A percentile compares a stretch with the other conserved stretches of the same genome.
phyloP scores from a whole-genome alignment of 2,888 invertebrate species.

The Himalopsyche tibetana region DNA sequence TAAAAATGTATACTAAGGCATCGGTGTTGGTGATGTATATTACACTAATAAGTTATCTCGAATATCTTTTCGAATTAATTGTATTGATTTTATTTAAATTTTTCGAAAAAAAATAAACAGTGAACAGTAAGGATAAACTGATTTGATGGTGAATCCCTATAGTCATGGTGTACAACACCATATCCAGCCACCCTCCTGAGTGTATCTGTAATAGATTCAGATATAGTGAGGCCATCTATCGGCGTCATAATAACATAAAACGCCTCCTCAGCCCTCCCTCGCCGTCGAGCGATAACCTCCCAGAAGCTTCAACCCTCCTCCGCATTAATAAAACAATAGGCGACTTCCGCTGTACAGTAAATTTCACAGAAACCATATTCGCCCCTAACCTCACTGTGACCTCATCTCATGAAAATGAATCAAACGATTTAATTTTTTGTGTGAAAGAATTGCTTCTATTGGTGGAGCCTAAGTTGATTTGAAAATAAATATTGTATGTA shows the following conservation, averaged over 20 bases:
- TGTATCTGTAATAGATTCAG: slow-evolving; percentile 57
- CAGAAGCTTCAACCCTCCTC: slow-evolving; percentile 47
- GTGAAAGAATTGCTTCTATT: no score
- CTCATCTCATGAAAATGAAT: not conserved
- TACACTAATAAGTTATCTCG: no score
- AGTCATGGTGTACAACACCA: not conserved
- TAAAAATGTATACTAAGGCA: no score
- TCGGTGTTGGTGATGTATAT: no score
- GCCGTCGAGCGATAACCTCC: slow-evolving; percentile 24
- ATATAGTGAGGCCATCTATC: slow-evolving; percentile 60
- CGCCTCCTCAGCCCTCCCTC: slow-evolving; percentile 46
- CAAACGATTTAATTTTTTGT: not conserved
- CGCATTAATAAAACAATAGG: slow-evolving; percentile 66
- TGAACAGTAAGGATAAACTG: no score
- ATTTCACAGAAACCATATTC: slow-evolving; percentile 65
- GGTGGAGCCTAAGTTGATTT: no score
- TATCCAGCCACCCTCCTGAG: slow-evolving; percentile 45
- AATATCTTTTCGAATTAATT: no score
- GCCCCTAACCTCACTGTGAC: slow-evolving; percentile 58
- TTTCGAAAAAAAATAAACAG: no score
- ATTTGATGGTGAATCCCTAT: no score
- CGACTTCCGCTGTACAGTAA: slow-evolving; percentile 65
- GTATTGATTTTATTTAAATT: no score
- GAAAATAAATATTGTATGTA: no score
- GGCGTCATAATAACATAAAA: slow-evolving; percentile 63